Conservation (phyloP, 2,888 invertebrate genomes). For the Drosophila pseudotakahashii region DNA sequence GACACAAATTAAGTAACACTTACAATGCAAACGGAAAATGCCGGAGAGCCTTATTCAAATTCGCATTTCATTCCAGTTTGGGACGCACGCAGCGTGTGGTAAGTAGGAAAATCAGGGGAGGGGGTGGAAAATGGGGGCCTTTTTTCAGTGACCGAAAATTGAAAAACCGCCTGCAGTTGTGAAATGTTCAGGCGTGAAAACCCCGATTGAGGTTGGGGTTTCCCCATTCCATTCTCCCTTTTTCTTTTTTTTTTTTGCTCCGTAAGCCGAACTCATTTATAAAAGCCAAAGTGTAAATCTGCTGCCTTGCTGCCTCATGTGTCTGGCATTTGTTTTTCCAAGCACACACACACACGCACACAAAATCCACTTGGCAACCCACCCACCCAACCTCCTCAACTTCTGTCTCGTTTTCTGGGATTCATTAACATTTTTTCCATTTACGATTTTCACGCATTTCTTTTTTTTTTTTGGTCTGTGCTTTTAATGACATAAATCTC, state of each 20-base stretch:
- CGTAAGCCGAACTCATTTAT: slow-evolving; percentile 60
- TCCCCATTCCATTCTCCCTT: background rate
- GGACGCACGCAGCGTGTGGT: slow-evolving; percentile 63
- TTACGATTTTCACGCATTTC: slow-evolving; percentile 75
- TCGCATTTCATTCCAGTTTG: slow-evolving; percentile 72
- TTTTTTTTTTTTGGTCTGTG: slow-evolving; percentile 29
- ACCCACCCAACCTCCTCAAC: background rate
- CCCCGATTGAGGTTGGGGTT: slow-evolving; percentile 75
- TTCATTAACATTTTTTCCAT: slow-evolving; percentile 78
- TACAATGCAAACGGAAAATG: slow-evolving; percentile 56
- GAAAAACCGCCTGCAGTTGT: slow-evolving; percentile 81
- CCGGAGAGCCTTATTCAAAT: slow-evolving; percentile 43
- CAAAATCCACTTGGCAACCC: slow-evolving; percentile 60
- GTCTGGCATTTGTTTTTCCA: slow-evolving; percentile 40
- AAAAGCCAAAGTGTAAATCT: slow-evolving; percentile 73
- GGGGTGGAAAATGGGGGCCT: slow-evolving; percentile 18
- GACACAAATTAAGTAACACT: slow-evolving; percentile 78
- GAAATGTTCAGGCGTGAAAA: slow-evolving; percentile 80
- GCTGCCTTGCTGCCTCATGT: slow-evolving; percentile 28
- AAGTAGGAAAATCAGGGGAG: slow-evolving; percentile 3
- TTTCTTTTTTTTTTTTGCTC: background rate
- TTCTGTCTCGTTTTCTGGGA: slow-evolving; percentile 40
- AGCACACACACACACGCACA: slow-evolving; percentile 1
- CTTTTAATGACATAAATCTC: slow-evolving; percentile 77
- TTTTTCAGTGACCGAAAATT: slow-evolving; percentile 75